These are phyloP conservation scores for Amiota mariae DNA, from an alignment of 2,888 invertebrate species.

Conservation along the genomic window DNA sequence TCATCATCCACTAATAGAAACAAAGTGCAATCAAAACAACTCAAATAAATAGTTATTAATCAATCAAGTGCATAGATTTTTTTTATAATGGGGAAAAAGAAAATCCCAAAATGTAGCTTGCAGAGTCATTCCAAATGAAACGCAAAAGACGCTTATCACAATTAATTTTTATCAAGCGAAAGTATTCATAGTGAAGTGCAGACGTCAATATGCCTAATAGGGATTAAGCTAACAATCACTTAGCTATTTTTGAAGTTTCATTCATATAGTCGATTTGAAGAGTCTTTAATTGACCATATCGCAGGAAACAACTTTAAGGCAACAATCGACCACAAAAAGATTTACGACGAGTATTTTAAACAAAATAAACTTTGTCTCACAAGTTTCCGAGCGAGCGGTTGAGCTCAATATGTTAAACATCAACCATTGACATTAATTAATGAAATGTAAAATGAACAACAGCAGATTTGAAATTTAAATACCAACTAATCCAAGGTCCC, in stretches of 20 bases:
- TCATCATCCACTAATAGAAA: neutral
- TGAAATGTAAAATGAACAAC: conserved; percentile 63
- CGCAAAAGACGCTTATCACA: neutral
- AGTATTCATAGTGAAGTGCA: neutral
- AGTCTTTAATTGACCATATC: neutral
- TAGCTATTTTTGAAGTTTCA: conserved; percentile 15
- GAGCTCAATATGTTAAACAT: conserved; percentile 61
- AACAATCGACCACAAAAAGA: neutral
- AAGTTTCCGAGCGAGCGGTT: too few relatives aligned
- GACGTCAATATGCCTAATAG: too few relatives aligned
- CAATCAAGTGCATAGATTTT: neutral
- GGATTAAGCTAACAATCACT: neutral
- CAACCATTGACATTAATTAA: conserved; percentile 64
- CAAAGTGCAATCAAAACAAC: conserved; percentile 25
- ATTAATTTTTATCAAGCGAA: neutral
- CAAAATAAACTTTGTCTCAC: neutral
- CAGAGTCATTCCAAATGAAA: too few relatives aligned
- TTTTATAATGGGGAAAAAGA: neutral
- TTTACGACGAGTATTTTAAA: neutral
- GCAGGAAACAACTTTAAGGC: neutral
- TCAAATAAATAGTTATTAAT: neutral
- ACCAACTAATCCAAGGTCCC: conserved; percentile 49
- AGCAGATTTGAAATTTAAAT: conserved; percentile 32
- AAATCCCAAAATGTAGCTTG: neutral
- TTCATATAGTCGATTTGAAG: neutral